Evolutionary conservation across 2,113 vertebrate genomes (phyloP).

Genomic region (Microcebus lehilahytsara): DNA sequence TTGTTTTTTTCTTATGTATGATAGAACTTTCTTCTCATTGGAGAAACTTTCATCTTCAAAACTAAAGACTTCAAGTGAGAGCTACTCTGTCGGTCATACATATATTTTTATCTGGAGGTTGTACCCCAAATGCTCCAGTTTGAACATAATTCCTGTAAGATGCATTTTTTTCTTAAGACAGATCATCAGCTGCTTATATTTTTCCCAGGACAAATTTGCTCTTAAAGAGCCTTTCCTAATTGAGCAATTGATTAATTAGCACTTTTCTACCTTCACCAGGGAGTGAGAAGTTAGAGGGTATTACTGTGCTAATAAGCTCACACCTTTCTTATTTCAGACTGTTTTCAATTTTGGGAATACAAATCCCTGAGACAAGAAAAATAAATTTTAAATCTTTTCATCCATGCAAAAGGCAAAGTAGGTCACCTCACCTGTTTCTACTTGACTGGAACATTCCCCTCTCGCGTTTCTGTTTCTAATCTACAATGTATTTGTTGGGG

Average conservation of each 20-base stretch:
- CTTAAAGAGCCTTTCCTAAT: slow-evolving; percentile 57
- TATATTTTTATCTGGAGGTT: not conserved
- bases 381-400: slow-evolving; percentile 50
- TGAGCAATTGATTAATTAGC: slow-evolving; percentile 80
- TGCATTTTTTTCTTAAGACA: slow-evolving; percentile 21
- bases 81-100: not conserved
- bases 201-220: slow-evolving; percentile 54
- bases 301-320: slow-evolving; percentile 76
- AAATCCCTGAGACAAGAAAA: slow-evolving; percentile 73
- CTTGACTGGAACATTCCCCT: not conserved
- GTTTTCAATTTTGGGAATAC: slow-evolving; percentile 75
- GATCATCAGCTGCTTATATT: slow-evolving; percentile 36
- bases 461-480: not conserved
- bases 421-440: slow-evolving; percentile 51
- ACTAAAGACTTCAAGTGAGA: not conserved
- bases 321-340: slow-evolving; percentile 76
- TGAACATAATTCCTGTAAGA: not conserved
- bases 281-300: slow-evolving; percentile 75
- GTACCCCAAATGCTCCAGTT: not conserved
- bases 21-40: not conserved
- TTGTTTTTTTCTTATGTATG: too few species aligned
- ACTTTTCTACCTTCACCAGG: slow-evolving; percentile 62
- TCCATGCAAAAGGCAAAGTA: slow-evolving; percentile 64
- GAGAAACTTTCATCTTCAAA: not conserved
- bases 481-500: not conserved